Conservation (phyloP, 2,113 vertebrate species). For the Thunnus maccoyii region DNA sequence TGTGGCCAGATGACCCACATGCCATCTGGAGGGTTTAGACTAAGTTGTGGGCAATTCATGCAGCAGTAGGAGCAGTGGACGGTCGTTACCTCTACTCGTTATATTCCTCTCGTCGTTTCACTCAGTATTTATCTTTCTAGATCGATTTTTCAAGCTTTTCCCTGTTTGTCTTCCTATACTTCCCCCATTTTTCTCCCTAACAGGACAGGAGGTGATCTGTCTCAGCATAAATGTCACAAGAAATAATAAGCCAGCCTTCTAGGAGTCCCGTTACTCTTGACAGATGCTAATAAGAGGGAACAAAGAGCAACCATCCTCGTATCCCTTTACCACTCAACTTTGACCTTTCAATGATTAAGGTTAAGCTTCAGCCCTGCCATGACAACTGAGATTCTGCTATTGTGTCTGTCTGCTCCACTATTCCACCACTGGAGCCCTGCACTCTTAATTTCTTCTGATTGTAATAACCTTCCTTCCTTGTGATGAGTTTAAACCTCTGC, state of each 20-base stretch:
- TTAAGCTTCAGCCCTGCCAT: neutral
- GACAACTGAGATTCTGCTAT: neutral
- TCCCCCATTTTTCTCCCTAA: too few relatives aligned
- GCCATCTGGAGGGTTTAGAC: slow-evolving; percentile 47
- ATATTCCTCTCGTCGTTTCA: neutral
- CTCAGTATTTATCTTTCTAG: neutral
- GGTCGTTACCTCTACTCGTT: neutral
- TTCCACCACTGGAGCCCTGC: slow-evolving; percentile 8
- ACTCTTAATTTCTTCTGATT: neutral
- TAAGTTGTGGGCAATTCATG: neutral
- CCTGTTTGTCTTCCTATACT: neutral
- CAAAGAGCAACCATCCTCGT: slow-evolving; percentile 37
- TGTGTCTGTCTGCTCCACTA: neutral
- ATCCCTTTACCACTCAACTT: slow-evolving; percentile 26
- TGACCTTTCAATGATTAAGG: slow-evolving; percentile 52
- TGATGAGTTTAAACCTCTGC: slow-evolving; percentile 14
- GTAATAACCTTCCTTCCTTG: slow-evolving; percentile 8
- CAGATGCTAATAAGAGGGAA: slow-evolving; percentile 40
- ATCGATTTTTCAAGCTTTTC: slow-evolving; percentile 1
- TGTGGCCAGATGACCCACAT: slow-evolving; percentile 35
- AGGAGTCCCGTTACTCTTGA: slow-evolving; percentile 51
- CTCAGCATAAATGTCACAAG: slow-evolving; percentile 51
- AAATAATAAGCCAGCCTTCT: slow-evolving; percentile 49
- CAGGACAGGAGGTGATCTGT: slow-evolving; percentile 33
- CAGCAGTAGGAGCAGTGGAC: neutral